Percentiles rank a stretch among this genome's conserved stretches.
These are phyloP conservation scores for Mallotus villosus DNA, from an alignment of 2,797 vertebrate genomes.

Conservation along the genomic window DNA sequence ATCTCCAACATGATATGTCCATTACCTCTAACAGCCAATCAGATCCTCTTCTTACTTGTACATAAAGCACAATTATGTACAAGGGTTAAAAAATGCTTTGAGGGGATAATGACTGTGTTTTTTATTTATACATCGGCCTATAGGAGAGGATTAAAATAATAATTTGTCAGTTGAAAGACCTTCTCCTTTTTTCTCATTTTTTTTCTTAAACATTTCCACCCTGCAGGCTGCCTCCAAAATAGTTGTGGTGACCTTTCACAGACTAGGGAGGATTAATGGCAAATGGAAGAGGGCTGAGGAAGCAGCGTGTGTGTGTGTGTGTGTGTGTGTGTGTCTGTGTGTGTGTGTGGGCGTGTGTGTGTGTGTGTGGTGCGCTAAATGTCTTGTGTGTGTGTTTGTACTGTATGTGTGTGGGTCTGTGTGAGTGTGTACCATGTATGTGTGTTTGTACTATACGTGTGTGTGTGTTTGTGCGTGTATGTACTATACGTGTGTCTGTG, in stretches of 20 bases:
- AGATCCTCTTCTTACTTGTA: background rate
- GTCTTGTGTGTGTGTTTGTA: slow-evolving; percentile 4
- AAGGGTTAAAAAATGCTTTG: background rate
- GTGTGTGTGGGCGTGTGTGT: background rate
- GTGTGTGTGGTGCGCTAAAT: background rate
- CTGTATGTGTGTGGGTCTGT: background rate
- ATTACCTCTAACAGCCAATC: slow-evolving; percentile 35
- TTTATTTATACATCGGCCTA: too few species aligned
- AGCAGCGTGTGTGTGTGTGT: slow-evolving; percentile 13
- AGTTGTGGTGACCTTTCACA: slow-evolving; percentile 58
- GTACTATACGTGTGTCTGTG: too few species aligned
- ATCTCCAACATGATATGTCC: too few species aligned
- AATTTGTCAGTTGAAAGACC: slow-evolving; percentile 30
- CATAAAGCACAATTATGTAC: background rate
- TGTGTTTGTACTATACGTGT: too few species aligned
- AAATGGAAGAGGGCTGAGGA: slow-evolving; percentile 55
- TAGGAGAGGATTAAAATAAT: background rate
- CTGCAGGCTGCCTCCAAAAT: slow-evolving; percentile 59
- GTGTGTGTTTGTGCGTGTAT: too few species aligned
- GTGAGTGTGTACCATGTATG: too few species aligned
- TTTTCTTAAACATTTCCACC: slow-evolving; percentile 45
- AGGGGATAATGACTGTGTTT: too few species aligned
- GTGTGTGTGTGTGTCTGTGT: background rate
- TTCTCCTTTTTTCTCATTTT: slow-evolving; percentile 19
- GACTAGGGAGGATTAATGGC: slow-evolving; percentile 50